Percentiles rank a stretch among this genome's conserved stretches.
These are phyloP conservation scores for Leptarthrus brevirostris DNA, from an alignment of 2,888 invertebrate genomes.

Conservation along the genomic window DNA sequence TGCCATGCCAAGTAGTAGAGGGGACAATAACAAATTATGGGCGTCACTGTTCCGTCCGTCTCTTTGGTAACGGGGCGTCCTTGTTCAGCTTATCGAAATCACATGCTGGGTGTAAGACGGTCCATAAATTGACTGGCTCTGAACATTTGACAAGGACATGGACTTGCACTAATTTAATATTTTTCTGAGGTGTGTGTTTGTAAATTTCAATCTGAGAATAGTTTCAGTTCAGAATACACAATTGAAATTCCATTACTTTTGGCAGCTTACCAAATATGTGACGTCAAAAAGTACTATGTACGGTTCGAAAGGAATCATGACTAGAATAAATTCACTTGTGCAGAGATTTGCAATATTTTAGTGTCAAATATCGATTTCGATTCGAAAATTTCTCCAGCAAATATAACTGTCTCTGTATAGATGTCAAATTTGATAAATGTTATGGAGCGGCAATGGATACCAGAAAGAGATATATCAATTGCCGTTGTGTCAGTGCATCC, in stretches of 20 bases:
- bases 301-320: conserved; percentile 43
- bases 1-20: conserved; percentile 11
- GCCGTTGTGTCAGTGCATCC: neutral
- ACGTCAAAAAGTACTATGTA: neutral
- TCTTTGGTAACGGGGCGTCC: neutral
- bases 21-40: conserved; percentile 36
- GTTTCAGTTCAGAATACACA: conserved; percentile 17
- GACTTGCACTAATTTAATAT: conserved; percentile 43
- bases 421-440: conserved; percentile 38
- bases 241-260: conserved; percentile 41
- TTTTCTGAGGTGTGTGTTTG: conserved; percentile 26
- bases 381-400: neutral
- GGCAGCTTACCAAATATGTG: conserved; percentile 36
- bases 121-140: conserved; percentile 30
- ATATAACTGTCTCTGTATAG: neutral
- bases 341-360: conserved; percentile 51
- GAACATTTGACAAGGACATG: conserved; percentile 17
- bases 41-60: neutral
- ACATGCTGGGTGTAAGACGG: conserved; percentile 10
- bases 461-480: conserved; percentile 23
- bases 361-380: conserved; percentile 43
- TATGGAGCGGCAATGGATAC: neutral
- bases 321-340: conserved; percentile 49
- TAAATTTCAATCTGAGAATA: neutral
- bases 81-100: neutral